Percentiles rank a stretch among this genome's conserved stretches.
These are phyloP conservation scores for Chelonus formosanus DNA, from an alignment of 2,888 invertebrate genomes.

Conservation along the genomic window DNA sequence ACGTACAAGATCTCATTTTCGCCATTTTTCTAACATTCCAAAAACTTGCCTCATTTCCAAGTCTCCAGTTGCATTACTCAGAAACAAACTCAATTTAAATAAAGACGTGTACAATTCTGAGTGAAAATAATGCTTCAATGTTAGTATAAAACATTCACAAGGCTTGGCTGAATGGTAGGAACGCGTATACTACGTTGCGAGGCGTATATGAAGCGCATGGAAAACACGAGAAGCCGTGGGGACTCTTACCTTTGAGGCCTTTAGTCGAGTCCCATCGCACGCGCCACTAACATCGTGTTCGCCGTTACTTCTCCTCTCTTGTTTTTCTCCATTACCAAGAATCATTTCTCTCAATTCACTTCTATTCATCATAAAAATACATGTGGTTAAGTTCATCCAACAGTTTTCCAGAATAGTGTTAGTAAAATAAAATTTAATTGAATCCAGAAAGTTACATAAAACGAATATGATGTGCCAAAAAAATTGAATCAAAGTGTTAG, in stretches of 20 bases:
- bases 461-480: not conserved
- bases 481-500: not conserved
- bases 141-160: constrained; percentile 15
- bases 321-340: too few relatives aligned
- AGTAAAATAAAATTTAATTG: too few relatives aligned
- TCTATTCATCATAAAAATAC: too few relatives aligned
- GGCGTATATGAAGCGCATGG: constrained; percentile 42
- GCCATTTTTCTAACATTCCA: too few relatives aligned
- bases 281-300: constrained; percentile 48
- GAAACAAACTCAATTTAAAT: constrained; percentile 4
- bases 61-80: not conserved
- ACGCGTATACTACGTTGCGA: not conserved
- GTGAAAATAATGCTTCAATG: constrained; percentile 38
- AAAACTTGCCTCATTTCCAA: not conserved
- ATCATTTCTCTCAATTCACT: too few relatives aligned
- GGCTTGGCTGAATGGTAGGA: not conserved
- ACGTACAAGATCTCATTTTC: too few relatives aligned
- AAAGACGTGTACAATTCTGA: constrained; percentile 43
- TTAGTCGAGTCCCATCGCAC: constrained; percentile 57
- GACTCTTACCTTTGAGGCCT: constrained; percentile 52
- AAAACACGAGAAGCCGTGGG: constrained; percentile 46
- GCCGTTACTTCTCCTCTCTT: too few relatives aligned
- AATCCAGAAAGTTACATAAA: too few relatives aligned
- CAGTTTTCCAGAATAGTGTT: too few relatives aligned
- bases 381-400: too few relatives aligned